phyloP scores from a whole-genome alignment of 2,888 invertebrate species.

The Calliphora vomitoria region DNA sequence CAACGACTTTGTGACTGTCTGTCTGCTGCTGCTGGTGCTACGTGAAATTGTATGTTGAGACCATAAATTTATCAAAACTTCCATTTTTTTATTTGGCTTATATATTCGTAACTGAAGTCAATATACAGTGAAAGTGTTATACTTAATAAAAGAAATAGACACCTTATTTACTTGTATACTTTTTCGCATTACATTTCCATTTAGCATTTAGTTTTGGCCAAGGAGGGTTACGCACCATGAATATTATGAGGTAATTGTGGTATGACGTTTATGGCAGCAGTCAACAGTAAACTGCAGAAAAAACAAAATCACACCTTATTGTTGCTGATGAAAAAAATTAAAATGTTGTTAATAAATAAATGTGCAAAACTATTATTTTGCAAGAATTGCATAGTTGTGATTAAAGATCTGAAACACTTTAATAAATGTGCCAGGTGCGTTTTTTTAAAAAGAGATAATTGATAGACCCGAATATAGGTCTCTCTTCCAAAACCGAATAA shows the following conservation, averaged over 20 bases:
- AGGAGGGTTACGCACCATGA: conserved; percentile 40
- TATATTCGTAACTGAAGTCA: conserved; percentile 14
- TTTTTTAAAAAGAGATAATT: too few species aligned
- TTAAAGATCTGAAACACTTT: neutral
- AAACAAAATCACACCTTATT: conserved; percentile 44
- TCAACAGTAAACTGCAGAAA: neutral
- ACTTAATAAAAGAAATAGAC: conserved; percentile 27
- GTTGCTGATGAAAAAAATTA: neutral
- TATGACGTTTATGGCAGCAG: neutral
- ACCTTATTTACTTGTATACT: neutral
- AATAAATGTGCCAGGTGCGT: neutral
- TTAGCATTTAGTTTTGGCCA: conserved; percentile 45
- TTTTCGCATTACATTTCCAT: conserved; percentile 21
- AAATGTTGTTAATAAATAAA: neutral
- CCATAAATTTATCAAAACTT: conserved; percentile 52
- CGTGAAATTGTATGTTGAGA: conserved; percentile 6
- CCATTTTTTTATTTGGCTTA: conserved; percentile 7
- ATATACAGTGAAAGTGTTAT: conserved; percentile 67
- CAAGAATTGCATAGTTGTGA: neutral
- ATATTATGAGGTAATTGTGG: conserved; percentile 47
- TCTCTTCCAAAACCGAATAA: too few species aligned
- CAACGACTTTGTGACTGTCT: neutral
- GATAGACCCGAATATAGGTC: too few species aligned
- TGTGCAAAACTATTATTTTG: neutral
- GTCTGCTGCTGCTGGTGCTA: conserved; percentile 4